Conservation (phyloP, 2,797 vertebrate genomes). For the Gadopsis bispinosus region DNA sequence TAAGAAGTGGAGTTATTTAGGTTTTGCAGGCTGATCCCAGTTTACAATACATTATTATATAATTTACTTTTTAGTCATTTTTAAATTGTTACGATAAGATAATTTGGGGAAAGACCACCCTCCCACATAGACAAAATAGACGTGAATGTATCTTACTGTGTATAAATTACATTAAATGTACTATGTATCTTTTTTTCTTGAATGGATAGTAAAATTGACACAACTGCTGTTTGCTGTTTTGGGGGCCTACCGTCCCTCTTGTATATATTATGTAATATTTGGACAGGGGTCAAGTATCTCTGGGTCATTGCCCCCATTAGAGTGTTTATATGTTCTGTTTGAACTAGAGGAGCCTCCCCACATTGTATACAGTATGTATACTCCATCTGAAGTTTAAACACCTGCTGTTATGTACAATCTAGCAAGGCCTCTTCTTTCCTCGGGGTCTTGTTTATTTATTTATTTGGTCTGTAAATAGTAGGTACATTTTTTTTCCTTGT, state of each 20-base stretch:
- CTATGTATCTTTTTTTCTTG: neutral
- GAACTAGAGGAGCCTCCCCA: constrained; percentile 62
- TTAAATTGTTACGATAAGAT: neutral
- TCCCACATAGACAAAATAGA: constrained; percentile 11
- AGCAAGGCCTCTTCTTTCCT: constrained; percentile 55
- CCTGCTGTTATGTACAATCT: constrained; percentile 67
- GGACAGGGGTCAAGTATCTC: constrained; percentile 69
- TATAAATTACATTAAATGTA: neutral
- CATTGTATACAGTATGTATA: constrained; percentile 66
- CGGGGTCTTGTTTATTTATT: constrained; percentile 65
- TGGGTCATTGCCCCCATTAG: constrained; percentile 74
- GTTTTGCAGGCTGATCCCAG: neutral
- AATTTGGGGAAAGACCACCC: neutral
- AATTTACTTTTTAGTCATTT: neutral
- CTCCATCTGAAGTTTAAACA: constrained; percentile 75
- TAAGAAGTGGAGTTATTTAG: neutral
- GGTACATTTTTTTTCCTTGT: constrained; percentile 53
- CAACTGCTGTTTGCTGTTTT: constrained; percentile 48
- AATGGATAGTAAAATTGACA: constrained; percentile 30
- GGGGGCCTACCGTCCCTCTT: constrained; percentile 53
- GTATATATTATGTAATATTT: constrained; percentile 78
- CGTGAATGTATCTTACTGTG: neutral
- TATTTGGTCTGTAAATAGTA: constrained; percentile 64
- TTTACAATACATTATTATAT: neutral
- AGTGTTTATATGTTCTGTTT: constrained; percentile 76